Evolutionary conservation across 1,140 invertebrate species (phyloP).

Genomic region (Lithobius niger): DNA sequence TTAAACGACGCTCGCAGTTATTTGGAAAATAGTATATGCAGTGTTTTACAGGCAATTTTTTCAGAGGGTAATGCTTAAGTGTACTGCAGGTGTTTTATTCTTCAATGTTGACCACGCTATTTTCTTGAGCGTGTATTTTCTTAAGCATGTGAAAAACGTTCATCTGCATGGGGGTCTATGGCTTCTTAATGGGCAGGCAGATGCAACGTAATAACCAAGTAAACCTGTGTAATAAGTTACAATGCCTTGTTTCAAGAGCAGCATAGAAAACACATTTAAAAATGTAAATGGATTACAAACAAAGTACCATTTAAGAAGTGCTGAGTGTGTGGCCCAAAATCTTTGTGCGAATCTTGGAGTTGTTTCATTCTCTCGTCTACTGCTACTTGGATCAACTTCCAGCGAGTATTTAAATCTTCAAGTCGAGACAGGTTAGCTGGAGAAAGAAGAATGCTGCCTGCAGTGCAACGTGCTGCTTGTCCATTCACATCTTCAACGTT

Average conservation of each 20-base stretch:
- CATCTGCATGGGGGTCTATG: too few species aligned
- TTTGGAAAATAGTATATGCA: too few species aligned
- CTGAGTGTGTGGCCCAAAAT: constrained; percentile 35
- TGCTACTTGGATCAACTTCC: constrained; percentile 56
- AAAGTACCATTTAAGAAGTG: constrained; percentile 33
- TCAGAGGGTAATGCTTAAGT: too few species aligned
- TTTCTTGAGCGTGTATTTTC: too few species aligned
- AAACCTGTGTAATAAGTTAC: too few species aligned
- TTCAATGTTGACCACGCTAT: too few species aligned
- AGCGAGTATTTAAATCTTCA: constrained; percentile 72
- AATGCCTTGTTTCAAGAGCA: background rate
- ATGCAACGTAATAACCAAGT: constrained; percentile 12
- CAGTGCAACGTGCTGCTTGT: constrained; percentile 47
- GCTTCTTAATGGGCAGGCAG: too few species aligned
- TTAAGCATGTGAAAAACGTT: too few species aligned
- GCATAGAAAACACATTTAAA: background rate
- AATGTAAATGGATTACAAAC: background rate
- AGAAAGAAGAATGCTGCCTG: constrained; percentile 37
- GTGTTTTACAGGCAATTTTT: too few species aligned
- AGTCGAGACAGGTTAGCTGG: constrained; percentile 41
- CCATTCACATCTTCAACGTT: constrained; percentile 64
- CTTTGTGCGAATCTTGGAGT: constrained; percentile 36
- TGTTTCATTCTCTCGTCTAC: constrained; percentile 61
- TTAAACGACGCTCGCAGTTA: too few species aligned
- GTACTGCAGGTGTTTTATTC: too few species aligned